Evolutionary conservation across 2,888 invertebrate genomes (phyloP), one percentile per base, ranked within the genome.

Genomic region (Polyommatus iphigenia): DNA sequence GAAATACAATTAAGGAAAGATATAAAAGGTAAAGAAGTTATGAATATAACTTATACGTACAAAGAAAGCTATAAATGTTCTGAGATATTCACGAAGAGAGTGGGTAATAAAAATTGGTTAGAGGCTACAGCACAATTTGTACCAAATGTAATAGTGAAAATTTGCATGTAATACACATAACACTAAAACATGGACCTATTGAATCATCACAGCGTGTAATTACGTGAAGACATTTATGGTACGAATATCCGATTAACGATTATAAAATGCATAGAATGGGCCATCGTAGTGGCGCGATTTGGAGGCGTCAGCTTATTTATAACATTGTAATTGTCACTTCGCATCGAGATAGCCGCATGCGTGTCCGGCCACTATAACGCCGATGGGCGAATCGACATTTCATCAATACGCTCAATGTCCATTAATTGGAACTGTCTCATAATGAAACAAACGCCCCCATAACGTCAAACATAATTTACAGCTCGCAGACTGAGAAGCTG

Each of bases 261-360:
- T 80, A 82, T 83, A 80, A 81, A 81, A 83, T 83, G 81, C 81
- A 83, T 83, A 81, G 81, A 81, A 78, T 72, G 73, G 81, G 76
- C 79, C 80, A 80, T 80, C 41, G 81, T 75, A 81, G 80, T 76
- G 46, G 79, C 78, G 79, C 73, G 79, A 81, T 84, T 83, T 81
- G 82, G 81, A 82, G 87, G 87, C 88, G 87, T 86, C 85, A 85
- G 85, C 84, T 83, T 83, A 85, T 83, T 84, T 83, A 84, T 86
- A 84, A 83, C 83, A 83, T 82, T 80, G 83, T 82, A 79, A 82
- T 83, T 83, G 82, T 81, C 81, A 84, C 84, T 84, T 86, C 83
- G 83, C 84, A 84, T 87, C 85, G 84, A 84, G 88, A 88, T 89
- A 88, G 81, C 80, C 82, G 84, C 85, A 87, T 88, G 89, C 89